Evolutionary conservation across 2,113 vertebrate species (phyloP), one percentile per base, ranked within the genome.

Genomic region (Scalopus aquaticus): DNA sequence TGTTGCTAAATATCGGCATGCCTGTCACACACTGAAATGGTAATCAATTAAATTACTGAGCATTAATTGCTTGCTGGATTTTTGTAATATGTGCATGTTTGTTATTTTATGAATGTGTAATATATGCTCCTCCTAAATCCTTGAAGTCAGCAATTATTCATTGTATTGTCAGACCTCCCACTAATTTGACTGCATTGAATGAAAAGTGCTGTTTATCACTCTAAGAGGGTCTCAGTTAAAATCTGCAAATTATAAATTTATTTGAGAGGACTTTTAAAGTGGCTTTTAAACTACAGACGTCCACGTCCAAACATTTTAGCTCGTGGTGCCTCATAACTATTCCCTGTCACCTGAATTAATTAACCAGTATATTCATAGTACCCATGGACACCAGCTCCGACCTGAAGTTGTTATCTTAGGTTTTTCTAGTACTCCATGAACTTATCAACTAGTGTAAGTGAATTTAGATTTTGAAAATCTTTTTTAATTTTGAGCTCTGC

Each of bases 161-260:
- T 44, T 56, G 1, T 62, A 56, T 62, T 84, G 60, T 39, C 70
- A 88, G 0, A 76, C n/a, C 93, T 95, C n/a, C 13, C 42, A 81
- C 28, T 91, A 46, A 78, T 78, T 54, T 80, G 12, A 91, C 32
- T 80, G 19, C 26, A 44, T 8, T 87, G 44, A 76, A 78, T 88
- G 46, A 49, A 83, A 90, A 93, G 37, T 51, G 11, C 19, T 72
- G 54, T 39, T 5, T 26, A 62, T 46, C 80, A 22, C 35, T 74
- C 44, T 72, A 95, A 90, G 72, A 90, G 26, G 4, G 28, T 37
- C 37, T 95, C 35, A 22, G 37, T 77, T 78, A 84, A 94, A 96
- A 95, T n/a, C 13, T 35, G 30, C n/a, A 93, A n/a, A 72, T 94
- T 96, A 64, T 67, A 83, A 90, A 51, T 93, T 87, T 22, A 77